phyloP scores from a whole-genome alignment of 1,140 invertebrate genomes.

The Gonioctena quinquepunctata region DNA sequence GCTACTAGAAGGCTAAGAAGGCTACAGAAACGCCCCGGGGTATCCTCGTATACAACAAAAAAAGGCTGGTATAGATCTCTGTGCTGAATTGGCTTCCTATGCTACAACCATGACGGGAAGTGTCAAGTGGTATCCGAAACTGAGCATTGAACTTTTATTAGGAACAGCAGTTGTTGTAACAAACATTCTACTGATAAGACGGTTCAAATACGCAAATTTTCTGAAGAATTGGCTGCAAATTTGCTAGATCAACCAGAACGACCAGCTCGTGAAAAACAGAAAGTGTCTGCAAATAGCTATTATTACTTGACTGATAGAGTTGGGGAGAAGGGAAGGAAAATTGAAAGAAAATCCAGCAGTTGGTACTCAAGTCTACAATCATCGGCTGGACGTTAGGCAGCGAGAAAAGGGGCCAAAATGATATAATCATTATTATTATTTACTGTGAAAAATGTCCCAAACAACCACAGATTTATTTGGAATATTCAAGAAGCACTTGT shows the following conservation, averaged over 20 bases:
- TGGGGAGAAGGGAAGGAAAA: neutral
- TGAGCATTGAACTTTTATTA: constrained; percentile 45
- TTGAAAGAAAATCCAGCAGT: neutral
- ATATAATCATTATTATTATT: too few species aligned
- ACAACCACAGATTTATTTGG: constrained; percentile 3
- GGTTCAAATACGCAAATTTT: too few species aligned
- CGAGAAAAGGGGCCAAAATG: neutral
- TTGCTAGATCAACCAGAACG: neutral
- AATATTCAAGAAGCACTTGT: too few species aligned
- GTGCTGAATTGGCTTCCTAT: constrained; percentile 53
- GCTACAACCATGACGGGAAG: constrained; percentile 46
- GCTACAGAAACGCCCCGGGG: constrained; percentile 33
- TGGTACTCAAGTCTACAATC: too few species aligned
- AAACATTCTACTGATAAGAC: neutral
- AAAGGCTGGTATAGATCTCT: constrained; percentile 51
- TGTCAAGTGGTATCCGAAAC: constrained; percentile 53
- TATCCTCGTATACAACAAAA: constrained; percentile 54
- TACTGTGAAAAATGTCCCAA: too few species aligned
- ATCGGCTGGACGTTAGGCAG: too few species aligned
- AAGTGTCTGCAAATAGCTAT: neutral
- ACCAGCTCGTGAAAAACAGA: neutral
- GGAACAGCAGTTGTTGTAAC: constrained; percentile 15
- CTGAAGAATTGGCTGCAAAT: neutral
- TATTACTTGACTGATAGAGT: neutral
- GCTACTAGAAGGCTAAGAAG: too few species aligned